Percentiles rank a stretch among this genome's conserved stretches.
phyloP scores from a whole-genome alignment of 2,113 vertebrate genomes.

The Platysteira castanea region DNA sequence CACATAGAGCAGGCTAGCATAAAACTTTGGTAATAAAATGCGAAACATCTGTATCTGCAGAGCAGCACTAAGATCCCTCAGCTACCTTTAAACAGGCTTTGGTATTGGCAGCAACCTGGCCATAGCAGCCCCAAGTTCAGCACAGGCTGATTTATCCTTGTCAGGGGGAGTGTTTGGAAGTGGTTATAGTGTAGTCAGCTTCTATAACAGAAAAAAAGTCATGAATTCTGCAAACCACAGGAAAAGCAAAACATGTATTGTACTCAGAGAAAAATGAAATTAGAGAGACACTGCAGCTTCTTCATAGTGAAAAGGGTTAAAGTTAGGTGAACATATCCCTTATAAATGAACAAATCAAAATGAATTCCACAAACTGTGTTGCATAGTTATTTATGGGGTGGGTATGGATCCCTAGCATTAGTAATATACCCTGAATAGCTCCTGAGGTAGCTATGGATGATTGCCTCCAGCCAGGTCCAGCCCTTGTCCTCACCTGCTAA shows the following conservation, averaged over 20 bases:
- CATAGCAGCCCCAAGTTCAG: background rate
- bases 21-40: background rate
- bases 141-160: slow-evolving; percentile 37
- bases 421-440: background rate
- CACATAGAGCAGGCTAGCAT: background rate
- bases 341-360: background rate
- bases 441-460: background rate
- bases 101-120: background rate
- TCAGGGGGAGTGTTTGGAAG: slow-evolving; percentile 40
- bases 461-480: background rate
- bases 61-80: background rate
- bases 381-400: background rate
- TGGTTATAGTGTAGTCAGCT: slow-evolving; percentile 20
- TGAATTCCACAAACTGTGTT: background rate
- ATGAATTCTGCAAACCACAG: background rate
- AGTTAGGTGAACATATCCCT: background rate
- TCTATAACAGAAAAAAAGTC: background rate
- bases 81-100: slow-evolving; percentile 30
- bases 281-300: background rate
- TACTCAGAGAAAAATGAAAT: background rate
- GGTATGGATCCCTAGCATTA: background rate
- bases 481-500: background rate
- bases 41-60: slow-evolving; percentile 10
- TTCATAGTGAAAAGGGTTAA: background rate
- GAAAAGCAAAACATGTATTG: background rate